Evolutionary conservation across 1,140 invertebrate genomes (phyloP).

Genomic region (Diorhabda elongata): DNA sequence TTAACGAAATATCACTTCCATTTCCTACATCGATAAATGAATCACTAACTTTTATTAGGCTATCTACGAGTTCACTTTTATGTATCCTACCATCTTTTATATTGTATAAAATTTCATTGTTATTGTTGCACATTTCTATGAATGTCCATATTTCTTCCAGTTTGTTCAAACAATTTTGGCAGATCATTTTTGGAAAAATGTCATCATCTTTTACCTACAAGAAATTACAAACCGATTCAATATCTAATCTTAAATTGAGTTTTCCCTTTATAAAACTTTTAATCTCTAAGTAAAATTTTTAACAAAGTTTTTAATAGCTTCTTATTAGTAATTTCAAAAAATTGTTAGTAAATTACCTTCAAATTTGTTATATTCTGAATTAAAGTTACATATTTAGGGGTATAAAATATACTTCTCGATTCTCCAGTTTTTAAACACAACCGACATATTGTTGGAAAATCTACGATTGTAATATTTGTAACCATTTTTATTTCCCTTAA

Average conservation of each 20-base stretch:
- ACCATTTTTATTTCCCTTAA: constrained; percentile 3
- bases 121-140: not conserved
- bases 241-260: too few relatives aligned
- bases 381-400: not conserved
- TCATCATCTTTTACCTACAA: not conserved
- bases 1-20: constrained; percentile 1
- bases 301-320: not conserved
- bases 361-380: constrained; percentile 13
- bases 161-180: constrained; percentile 8
- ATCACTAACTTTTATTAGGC: not conserved
- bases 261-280: too few relatives aligned
- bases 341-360: not conserved
- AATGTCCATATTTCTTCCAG: constrained; percentile 3
- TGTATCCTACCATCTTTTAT: not conserved
- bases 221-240: not conserved
- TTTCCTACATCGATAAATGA: not conserved
- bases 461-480: not conserved
- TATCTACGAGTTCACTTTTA: not conserved
- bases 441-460: constrained; percentile 17
- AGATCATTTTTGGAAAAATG: constrained; percentile 3
- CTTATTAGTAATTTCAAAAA: not conserved
- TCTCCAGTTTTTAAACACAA: not conserved
- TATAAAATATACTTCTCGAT: constrained; percentile 6
- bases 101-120: not conserved
- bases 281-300: too few relatives aligned